Conservation (phyloP, 2,888 invertebrate genomes). For the Lasioglossum figueresi region DNA sequence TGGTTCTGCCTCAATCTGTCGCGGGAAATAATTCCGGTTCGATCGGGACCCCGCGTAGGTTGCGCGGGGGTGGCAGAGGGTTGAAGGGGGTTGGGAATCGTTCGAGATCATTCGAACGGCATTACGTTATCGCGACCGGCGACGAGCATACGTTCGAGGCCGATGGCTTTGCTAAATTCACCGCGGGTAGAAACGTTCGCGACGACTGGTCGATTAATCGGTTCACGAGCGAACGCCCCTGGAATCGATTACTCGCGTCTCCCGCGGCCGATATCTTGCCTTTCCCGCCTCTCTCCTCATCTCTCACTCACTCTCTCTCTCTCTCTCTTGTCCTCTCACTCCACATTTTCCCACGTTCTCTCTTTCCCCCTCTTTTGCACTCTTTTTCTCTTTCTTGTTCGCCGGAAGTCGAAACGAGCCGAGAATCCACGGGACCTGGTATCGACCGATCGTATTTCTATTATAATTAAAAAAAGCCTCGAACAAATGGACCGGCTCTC, state of each 20-base stretch:
- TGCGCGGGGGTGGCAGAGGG: not conserved
- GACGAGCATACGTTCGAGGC: slow-evolving; percentile 32
- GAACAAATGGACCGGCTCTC: not conserved
- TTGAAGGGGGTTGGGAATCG: slow-evolving; percentile 31
- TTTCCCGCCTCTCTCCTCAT: not conserved
- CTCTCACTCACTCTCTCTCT: not conserved
- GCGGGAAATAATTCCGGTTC: slow-evolving; percentile 67
- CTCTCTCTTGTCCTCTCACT: not conserved
- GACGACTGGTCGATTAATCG: slow-evolving; percentile 60
- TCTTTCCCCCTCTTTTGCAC: not conserved
- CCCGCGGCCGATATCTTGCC: slow-evolving; percentile 3
- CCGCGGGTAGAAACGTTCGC: slow-evolving; percentile 28
- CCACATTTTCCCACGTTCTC: no score
- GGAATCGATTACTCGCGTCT: slow-evolving; percentile 39
- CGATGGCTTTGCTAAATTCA: slow-evolving; percentile 37
- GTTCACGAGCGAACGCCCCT: slow-evolving; percentile 58
- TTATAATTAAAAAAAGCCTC: not conserved
- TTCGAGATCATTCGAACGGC: slow-evolving; percentile 53
- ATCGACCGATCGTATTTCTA: slow-evolving; percentile 4
- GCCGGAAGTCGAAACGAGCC: slow-evolving; percentile 7
- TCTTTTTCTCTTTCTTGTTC: not conserved
- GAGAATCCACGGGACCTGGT: not conserved
- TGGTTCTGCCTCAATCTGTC: slow-evolving; percentile 64
- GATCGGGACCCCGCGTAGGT: slow-evolving; percentile 24
- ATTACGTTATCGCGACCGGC: slow-evolving; percentile 56